Conservation (phyloP, 2,113 vertebrate species). For the Urocitellus parryii region DNA sequence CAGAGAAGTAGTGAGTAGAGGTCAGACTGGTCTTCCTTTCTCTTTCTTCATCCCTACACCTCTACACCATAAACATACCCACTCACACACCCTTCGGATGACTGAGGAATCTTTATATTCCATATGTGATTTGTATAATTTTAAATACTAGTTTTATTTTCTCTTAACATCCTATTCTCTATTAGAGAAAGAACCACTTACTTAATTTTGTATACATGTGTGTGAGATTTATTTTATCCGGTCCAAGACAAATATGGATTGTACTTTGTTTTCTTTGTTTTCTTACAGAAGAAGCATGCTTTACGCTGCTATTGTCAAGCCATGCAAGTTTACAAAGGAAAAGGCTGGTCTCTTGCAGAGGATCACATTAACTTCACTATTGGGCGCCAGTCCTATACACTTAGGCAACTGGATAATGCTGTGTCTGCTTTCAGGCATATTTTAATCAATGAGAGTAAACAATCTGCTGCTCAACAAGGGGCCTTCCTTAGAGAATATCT, state of each 20-base stretch:
- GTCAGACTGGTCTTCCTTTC: background rate
- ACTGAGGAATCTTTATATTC: background rate
- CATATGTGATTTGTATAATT: background rate
- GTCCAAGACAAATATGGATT: slow-evolving; percentile 12
- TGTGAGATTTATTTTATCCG: background rate
- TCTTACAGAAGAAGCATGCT: slow-evolving; percentile 94
- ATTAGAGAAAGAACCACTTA: background rate
- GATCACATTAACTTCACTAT: slow-evolving; percentile 99
- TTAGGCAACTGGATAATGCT: slow-evolving; percentile 94
- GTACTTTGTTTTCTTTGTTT: slow-evolving; percentile 60
- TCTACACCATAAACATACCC: background rate
- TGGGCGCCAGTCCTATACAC: slow-evolving; percentile 96
- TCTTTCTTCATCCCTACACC: too few species aligned
- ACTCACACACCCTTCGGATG: background rate
- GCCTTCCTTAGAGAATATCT: slow-evolving; percentile 98
- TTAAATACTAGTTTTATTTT: slow-evolving; percentile 44
- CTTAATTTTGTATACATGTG: background rate
- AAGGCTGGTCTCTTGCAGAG: slow-evolving; percentile 97
- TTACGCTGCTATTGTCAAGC: slow-evolving; percentile 98
- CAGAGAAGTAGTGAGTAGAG: background rate
- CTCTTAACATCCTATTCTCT: background rate
- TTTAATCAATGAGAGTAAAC: slow-evolving; percentile 96
- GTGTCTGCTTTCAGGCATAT: slow-evolving; percentile 96
- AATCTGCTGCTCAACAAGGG: slow-evolving; percentile 95
- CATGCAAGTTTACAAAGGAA: slow-evolving; percentile 98